These are phyloP conservation scores for Notodonta dromedarius DNA, from an alignment of 2,888 invertebrate genomes.

Conservation along the genomic window DNA sequence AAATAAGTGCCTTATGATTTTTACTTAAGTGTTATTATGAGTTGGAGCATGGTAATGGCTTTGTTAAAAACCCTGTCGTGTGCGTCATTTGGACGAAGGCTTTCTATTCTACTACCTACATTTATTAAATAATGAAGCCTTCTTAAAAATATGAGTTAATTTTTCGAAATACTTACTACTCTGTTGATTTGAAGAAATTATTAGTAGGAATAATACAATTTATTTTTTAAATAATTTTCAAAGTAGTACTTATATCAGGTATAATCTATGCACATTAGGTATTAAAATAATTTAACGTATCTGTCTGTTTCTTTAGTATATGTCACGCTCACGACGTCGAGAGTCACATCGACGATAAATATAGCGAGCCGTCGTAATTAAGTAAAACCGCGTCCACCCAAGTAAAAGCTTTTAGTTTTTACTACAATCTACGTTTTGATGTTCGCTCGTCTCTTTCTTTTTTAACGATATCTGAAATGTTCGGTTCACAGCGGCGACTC, in stretches of 20 bases:
- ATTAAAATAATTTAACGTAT: constrained; percentile 4
- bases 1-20: background rate
- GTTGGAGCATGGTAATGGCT: background rate
- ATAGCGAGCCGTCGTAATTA: constrained; percentile 44
- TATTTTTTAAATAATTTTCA: background rate
- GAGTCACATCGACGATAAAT: constrained; percentile 42
- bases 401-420: constrained; percentile 53
- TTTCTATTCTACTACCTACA: background rate
- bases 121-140: background rate
- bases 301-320: constrained; percentile 3
- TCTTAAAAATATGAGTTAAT: background rate
- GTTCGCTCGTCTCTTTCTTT: constrained; percentile 34
- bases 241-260: too few relatives aligned
- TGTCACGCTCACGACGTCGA: constrained; percentile 19
- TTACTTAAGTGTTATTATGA: background rate
- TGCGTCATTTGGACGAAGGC: constrained; percentile 13
- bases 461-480: constrained; percentile 32
- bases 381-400: constrained; percentile 30
- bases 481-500: constrained; percentile 18
- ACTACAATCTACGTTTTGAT: constrained; percentile 41
- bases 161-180: background rate
- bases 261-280: background rate
- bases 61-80: constrained; percentile 13
- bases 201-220: background rate
- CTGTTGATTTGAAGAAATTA: too few relatives aligned